Conservation (phyloP, 2,797 vertebrate genomes). For the Xenentodon cancila region DNA sequence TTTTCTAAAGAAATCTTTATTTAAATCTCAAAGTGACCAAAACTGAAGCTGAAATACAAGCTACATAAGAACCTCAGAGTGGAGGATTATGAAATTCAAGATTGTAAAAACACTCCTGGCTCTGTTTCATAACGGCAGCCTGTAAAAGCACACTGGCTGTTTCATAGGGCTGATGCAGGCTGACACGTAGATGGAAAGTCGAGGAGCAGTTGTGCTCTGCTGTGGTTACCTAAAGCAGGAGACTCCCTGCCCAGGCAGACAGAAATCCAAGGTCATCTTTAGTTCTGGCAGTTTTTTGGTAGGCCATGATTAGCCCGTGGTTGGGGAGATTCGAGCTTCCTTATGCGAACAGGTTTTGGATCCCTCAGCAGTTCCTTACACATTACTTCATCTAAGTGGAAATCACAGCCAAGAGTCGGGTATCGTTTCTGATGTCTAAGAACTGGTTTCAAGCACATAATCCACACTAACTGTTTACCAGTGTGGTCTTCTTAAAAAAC, state of each 20-base stretch:
- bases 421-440: not conserved
- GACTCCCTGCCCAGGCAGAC: slow-evolving; percentile 44
- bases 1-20: too few species aligned
- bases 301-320: slow-evolving; percentile 41
- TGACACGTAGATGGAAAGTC: slow-evolving; percentile 71
- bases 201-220: slow-evolving; percentile 16
- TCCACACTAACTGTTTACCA: too few species aligned
- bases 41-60: too few species aligned
- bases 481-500: too few species aligned
- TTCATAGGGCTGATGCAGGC: slow-evolving; percentile 26
- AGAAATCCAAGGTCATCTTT: slow-evolving; percentile 38
- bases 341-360: slow-evolving; percentile 41
- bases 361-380: slow-evolving; percentile 6
- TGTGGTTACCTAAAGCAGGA: slow-evolving; percentile 56
- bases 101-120: slow-evolving; percentile 27
- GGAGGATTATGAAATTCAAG: slow-evolving; percentile 17
- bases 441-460: not conserved
- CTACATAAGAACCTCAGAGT: slow-evolving; percentile 8
- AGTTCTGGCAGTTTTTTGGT: slow-evolving; percentile 30
- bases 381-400: slow-evolving; percentile 38
- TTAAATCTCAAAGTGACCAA: too few species aligned
- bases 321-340: slow-evolving; percentile 27
- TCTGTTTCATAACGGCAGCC: slow-evolving; percentile 17
- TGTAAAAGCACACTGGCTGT: slow-evolving; percentile 54
- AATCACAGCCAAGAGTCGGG: slow-evolving; percentile 25